phyloP scores from a whole-genome alignment of 2,888 invertebrate species.

The Megaustenia siamemsis region DNA sequence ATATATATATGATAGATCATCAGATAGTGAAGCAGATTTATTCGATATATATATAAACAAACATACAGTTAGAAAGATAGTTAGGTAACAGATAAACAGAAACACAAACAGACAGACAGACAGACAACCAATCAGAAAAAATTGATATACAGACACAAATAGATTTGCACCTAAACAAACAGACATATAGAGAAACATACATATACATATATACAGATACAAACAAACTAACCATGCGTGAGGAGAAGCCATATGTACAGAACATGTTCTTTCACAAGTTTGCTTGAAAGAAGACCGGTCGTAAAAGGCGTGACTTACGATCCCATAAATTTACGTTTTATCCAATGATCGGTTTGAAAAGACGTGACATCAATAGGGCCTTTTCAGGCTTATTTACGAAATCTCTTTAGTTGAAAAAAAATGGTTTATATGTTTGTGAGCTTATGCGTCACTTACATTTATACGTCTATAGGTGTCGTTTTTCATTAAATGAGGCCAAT shows the following conservation, averaged over 20 bases:
- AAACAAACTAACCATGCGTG: neutral
- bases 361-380: constrained; percentile 1
- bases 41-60: too few species aligned
- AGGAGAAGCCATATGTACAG: neutral
- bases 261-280: neutral
- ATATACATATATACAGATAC: too few species aligned
- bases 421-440: neutral
- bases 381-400: neutral
- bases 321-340: neutral
- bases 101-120: too few species aligned
- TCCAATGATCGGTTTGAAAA: neutral
- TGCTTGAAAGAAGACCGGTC: neutral
- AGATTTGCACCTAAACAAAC: too few species aligned
- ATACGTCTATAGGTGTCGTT: too few species aligned
- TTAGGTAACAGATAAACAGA: neutral
- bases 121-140: too few species aligned
- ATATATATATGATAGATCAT: too few species aligned
- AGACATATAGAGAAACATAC: too few species aligned
- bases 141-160: too few species aligned
- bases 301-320: neutral
- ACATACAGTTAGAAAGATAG: neutral
- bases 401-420: neutral
- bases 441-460: neutral
- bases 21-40: too few species aligned
- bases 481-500: too few species aligned